Evolutionary conservation across 2,888 invertebrate genomes (phyloP).

Genomic region (Balanococcus diminutus): DNA sequence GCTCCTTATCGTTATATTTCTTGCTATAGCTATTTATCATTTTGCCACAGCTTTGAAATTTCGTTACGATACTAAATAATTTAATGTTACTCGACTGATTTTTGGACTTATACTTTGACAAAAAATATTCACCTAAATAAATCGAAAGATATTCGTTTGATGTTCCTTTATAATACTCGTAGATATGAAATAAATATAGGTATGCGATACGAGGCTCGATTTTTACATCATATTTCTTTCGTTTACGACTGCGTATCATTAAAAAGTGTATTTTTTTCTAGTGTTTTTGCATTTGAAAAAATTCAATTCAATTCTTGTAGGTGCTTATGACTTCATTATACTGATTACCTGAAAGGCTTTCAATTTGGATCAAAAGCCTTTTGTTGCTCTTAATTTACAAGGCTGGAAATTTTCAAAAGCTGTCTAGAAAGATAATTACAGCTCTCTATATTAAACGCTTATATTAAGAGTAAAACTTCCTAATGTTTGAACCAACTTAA

Average conservation of each 20-base stretch:
- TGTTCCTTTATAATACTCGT: no score
- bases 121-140: no score
- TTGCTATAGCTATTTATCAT: not conserved
- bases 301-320: not conserved
- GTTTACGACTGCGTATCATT: not conserved
- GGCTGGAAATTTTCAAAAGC: slow-evolving; percentile 34
- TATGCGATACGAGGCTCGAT: no score
- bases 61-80: not conserved
- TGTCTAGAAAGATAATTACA: slow-evolving; percentile 32
- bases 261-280: not conserved
- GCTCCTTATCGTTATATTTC: not conserved
- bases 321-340: slow-evolving; percentile 24
- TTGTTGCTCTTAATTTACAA: slow-evolving; percentile 41
- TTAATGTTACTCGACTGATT: not conserved
- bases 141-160: no score
- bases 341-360: slow-evolving; percentile 31
- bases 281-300: not conserved
- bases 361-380: slow-evolving; percentile 37
- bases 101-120: not conserved
- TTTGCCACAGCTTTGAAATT: not conserved
- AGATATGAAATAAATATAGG: no score
- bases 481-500: slow-evolving; percentile 39
- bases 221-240: not conserved
- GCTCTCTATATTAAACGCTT: slow-evolving; percentile 37
- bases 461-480: slow-evolving; percentile 39